Base-by-base conservation (phyloP, 2,797 vertebrate species). In the Apogon talboti region DNA sequence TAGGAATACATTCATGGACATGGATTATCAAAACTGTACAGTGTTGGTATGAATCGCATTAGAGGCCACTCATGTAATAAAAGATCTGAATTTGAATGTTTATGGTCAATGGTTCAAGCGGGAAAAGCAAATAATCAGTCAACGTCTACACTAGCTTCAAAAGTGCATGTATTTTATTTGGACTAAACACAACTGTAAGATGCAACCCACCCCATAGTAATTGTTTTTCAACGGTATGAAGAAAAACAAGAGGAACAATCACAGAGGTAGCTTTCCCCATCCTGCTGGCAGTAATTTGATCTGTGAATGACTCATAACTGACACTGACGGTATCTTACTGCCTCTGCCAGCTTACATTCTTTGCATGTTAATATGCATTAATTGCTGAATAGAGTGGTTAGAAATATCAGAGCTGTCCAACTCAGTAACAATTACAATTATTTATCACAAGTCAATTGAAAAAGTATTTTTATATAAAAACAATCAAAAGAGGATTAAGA, bases 1-100 rank as follows among this genome's bases (percentile, higher is more conserved):
- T n/a, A n/a, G 37, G 33, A 5, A 24, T 30, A 7, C 43, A 69
- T 66, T 67, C 15, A 52, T 33, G 2, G 15, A 55, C 21, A 33
- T 11, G 18, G 1, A 59, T 30, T 58, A 15, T 13, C 0, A 56
- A 11, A 16, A 61, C 47, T 63, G 35, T 18, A 11, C 19, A n/a
- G 45, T 61, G 14, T 7, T 56, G n/a, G 11, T 51, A 2, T 2
- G 21, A 52, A 6, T 33, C 41, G 59, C 16, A 44, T 24, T 21
- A 24, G 44, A 55, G 24, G n/a, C 16, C n/a, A 19, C 40, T 47
- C 24, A 42, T 13, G 6, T 16, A 68, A 54, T 52, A 14, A 0
- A 8, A 11, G 15, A 7, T 33, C 37, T 30, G 38, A 18, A 11
- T 41, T 56, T 24, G 4, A 45, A 50, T 40, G 19, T 13, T 11